A percentile compares a stretch with the other conserved stretches of the same genome.
Evolutionary conservation across 1,140 invertebrate species (phyloP).

Genomic region (Chrysomallon squamiferum): DNA sequence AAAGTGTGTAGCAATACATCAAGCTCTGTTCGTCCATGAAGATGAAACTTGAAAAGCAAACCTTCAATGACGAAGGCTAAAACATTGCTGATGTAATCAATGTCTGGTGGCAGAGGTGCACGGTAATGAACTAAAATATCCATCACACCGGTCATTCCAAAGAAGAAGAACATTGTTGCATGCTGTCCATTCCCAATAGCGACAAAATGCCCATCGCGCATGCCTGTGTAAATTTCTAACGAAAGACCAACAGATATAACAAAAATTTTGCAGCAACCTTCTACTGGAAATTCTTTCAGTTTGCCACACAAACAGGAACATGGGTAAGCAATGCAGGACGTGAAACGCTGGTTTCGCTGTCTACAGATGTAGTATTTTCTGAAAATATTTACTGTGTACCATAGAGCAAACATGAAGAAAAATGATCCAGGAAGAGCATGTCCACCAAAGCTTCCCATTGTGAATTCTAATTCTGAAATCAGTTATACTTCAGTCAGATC

Average conservation of each 20-base stretch:
- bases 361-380: conserved; percentile 49
- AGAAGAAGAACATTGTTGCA: conserved; percentile 69
- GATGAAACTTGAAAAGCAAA: conserved; percentile 66
- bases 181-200: conserved; percentile 66
- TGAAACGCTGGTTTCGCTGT: conserved; percentile 43
- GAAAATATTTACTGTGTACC: conserved; percentile 64
- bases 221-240: conserved; percentile 61
- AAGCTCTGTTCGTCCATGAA: conserved; percentile 64
- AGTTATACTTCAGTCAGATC: too few relatives aligned
- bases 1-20: conserved; percentile 66
- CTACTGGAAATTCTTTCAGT: conserved; percentile 50
- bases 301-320: conserved; percentile 52
- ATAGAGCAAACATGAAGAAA: conserved; percentile 65
- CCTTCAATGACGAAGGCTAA: conserved; percentile 64
- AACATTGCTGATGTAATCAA: conserved; percentile 61
- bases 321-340: conserved; percentile 53
- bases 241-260: conserved; percentile 59
- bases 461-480: background rate
- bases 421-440: conserved; percentile 67
- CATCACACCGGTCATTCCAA: conserved; percentile 63
- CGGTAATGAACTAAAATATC: conserved; percentile 61
- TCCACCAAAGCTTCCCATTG: conserved; percentile 65
- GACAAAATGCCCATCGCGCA: conserved; percentile 58
- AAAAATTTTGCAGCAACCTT: conserved; percentile 61
- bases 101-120: conserved; percentile 57